phyloP scores from a whole-genome alignment of 1,140 invertebrate genomes.

The Drosophila busckii region DNA sequence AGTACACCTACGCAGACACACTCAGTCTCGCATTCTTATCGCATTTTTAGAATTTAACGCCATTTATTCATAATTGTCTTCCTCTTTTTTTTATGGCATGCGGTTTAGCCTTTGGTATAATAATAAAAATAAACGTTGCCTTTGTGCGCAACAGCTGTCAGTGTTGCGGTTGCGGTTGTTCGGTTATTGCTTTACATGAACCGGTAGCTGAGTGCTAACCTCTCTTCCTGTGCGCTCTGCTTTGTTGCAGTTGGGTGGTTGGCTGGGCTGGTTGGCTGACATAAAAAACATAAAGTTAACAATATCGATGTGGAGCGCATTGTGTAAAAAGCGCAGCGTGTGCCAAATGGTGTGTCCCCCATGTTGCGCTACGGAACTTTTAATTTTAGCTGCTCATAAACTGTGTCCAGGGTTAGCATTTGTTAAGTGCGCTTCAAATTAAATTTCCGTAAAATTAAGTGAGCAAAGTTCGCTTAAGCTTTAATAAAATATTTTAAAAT shows the following conservation, averaged over 20 bases:
- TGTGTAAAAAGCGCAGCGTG: slow-evolving; percentile 19
- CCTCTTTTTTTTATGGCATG: neutral
- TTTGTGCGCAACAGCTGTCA: slow-evolving; percentile 51
- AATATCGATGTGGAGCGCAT: slow-evolving; percentile 18
- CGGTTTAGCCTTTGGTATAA: slow-evolving; percentile 9
- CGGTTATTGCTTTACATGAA: slow-evolving; percentile 32
- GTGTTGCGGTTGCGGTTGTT: slow-evolving; percentile 44
- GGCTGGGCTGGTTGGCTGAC: slow-evolving; percentile 1
- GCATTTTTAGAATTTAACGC: slow-evolving; percentile 17
- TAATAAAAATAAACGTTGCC: slow-evolving; percentile 26
- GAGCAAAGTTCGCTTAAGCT: too few relatives aligned
- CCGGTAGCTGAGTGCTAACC: slow-evolving; percentile 25
- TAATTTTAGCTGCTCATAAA: slow-evolving; percentile 8
- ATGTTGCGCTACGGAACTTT: slow-evolving; percentile 10
- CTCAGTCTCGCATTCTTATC: slow-evolving; percentile 6
- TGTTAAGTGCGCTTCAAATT: too few relatives aligned
- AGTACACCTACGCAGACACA: neutral
- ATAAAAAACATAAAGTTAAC: slow-evolving; percentile 28
- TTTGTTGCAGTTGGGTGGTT: neutral
- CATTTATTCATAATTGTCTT: slow-evolving; percentile 30
- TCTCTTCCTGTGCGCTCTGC: neutral
- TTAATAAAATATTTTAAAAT: too few relatives aligned
- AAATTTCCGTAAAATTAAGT: too few relatives aligned
- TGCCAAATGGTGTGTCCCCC: slow-evolving; percentile 16
- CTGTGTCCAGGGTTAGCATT: too few relatives aligned